Evolutionary conservation across 2,888 invertebrate species (phyloP).

Genomic region (Lepidochitona cinerea): DNA sequence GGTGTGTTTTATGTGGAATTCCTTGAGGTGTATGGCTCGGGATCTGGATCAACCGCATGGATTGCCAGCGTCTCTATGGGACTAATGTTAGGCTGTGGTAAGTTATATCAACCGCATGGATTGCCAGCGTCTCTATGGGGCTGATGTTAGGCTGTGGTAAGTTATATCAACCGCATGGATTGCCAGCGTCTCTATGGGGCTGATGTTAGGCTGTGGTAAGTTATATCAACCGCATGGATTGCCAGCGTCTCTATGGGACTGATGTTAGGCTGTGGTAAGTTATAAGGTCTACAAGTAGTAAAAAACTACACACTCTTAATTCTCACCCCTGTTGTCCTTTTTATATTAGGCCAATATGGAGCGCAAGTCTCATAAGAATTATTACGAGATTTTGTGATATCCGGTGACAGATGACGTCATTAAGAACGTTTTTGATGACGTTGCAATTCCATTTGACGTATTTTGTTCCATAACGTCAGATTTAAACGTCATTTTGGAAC

Average conservation of each 20-base stretch:
- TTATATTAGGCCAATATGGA: too few relatives aligned
- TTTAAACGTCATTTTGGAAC: too few relatives aligned
- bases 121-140: conserved; percentile 31
- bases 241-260: conserved; percentile 31
- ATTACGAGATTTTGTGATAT: too few relatives aligned
- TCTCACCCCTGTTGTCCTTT: too few relatives aligned
- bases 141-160: conserved; percentile 37
- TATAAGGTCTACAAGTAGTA: background rate
- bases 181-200: conserved; percentile 29
- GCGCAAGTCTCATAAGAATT: too few relatives aligned
- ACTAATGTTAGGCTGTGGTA: conserved; percentile 37
- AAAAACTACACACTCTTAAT: too few relatives aligned
- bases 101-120: conserved; percentile 39
- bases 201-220: conserved; percentile 38
- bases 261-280: conserved; percentile 37
- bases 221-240: too few relatives aligned
- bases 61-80: conserved; percentile 33
- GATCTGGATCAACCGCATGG: conserved; percentile 42
- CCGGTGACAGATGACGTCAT: too few relatives aligned
- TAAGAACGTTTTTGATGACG: too few relatives aligned
- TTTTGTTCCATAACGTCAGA: too few relatives aligned
- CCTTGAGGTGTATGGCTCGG: conserved; percentile 32
- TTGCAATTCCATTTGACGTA: too few relatives aligned
- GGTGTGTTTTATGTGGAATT: conserved; percentile 51
- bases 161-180: conserved; percentile 41